phyloP scores from a whole-genome alignment of 2,797 vertebrate species.

The Sus cebifrons region DNA sequence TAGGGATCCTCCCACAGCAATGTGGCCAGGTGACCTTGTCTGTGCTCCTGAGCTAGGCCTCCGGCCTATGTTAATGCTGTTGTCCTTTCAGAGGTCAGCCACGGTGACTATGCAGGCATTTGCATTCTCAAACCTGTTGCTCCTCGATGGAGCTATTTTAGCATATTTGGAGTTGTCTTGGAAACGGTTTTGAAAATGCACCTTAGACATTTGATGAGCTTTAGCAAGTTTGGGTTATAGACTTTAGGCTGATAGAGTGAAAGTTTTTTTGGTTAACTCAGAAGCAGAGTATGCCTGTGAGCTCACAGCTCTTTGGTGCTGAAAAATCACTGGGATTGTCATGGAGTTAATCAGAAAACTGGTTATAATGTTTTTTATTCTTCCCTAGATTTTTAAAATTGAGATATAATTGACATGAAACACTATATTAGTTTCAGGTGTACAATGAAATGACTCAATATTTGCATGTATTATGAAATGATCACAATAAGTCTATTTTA shows the following conservation, averaged over 20 bases:
- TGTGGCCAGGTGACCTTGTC: background rate
- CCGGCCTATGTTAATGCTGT: fast-evolving
- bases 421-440: background rate
- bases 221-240: no score
- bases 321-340: background rate
- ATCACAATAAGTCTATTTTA: no score
- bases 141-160: background rate
- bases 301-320: background rate
- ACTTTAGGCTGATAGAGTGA: no score
- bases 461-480: no score
- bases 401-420: background rate
- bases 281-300: background rate
- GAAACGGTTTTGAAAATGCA: background rate
- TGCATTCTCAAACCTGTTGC: background rate
- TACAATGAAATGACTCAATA: no score
- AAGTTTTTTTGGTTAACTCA: no score
- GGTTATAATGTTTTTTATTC: background rate
- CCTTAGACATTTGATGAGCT: background rate
- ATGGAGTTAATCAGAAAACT: background rate
- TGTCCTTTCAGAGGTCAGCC: background rate
- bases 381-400: background rate
- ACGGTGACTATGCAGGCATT: background rate
- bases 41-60: background rate
- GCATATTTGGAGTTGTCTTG: background rate
- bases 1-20: background rate